Evolutionary conservation across 1,140 invertebrate species (phyloP).

Genomic region (Drosophila grimshawi): DNA sequence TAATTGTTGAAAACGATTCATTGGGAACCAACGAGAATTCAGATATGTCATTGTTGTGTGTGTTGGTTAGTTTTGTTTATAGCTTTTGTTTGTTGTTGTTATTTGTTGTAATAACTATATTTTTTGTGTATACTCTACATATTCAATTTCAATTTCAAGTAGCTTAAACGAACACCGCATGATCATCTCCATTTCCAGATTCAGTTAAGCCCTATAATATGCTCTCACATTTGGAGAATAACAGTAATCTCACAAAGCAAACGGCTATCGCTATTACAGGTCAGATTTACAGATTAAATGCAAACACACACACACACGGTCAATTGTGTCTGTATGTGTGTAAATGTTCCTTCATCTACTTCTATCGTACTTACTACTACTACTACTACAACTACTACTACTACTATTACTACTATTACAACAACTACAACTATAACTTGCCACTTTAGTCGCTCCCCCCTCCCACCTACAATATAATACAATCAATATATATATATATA

Average conservation of each 20-base stretch:
- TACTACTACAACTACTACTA: not conserved
- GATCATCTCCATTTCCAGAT: constrained; percentile 83
- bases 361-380: constrained; percentile 34
- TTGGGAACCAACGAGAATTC: not conserved
- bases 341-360: constrained; percentile 53
- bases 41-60: not conserved
- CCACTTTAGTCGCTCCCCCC: constrained; percentile 26
- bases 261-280: constrained; percentile 84
- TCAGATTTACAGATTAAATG: constrained; percentile 65
- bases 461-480: constrained; percentile 1
- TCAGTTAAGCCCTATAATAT: constrained; percentile 84
- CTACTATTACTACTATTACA: constrained; percentile 5
- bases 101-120: constrained; percentile 31
- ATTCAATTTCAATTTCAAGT: constrained; percentile 17
- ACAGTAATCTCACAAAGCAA: constrained; percentile 84
- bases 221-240: constrained; percentile 84
- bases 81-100: constrained; percentile 1
- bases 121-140: constrained; percentile 14
- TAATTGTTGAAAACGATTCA: not conserved
- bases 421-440: constrained; percentile 9
- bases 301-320: constrained; percentile 12
- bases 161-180: constrained; percentile 56
- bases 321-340: constrained; percentile 31
- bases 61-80: not conserved
- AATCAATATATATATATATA: constrained; percentile 5